Evolutionary conservation across 2,888 invertebrate genomes (phyloP).

Genomic region (Nasonovia ribisnigri): DNA sequence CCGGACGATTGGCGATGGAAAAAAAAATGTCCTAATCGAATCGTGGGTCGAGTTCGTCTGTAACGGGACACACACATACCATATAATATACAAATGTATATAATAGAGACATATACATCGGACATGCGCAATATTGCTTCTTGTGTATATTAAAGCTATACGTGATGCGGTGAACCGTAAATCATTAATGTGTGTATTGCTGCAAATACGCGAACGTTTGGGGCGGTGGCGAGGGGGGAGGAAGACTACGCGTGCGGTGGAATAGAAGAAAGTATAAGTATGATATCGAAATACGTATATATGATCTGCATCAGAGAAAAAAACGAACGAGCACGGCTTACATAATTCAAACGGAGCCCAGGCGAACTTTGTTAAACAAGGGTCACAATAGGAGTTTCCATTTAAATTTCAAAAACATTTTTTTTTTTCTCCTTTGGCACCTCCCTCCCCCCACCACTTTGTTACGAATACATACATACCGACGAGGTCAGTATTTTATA

Average conservation of each 20-base stretch:
- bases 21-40: conserved; percentile 2
- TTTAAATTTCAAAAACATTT: conserved; percentile 42
- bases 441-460: not conserved
- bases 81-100: not conserved
- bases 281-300: not conserved
- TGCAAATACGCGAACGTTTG: not conserved
- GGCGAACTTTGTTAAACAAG: conserved; percentile 47
- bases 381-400: conserved; percentile 46
- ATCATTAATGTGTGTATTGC: not conserved
- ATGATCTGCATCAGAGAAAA: not conserved
- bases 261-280: not conserved
- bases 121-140: conserved; percentile 1
- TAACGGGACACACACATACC: not conserved
- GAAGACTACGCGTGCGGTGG: not conserved
- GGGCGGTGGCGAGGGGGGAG: not conserved
- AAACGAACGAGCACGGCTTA: not conserved
- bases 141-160: not conserved
- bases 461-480: not conserved
- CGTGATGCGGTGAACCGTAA: not conserved
- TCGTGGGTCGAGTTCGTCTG: not conserved
- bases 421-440: not conserved
- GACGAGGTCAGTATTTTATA: conserved; percentile 54
- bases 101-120: not conserved
- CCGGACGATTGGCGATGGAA: not conserved
- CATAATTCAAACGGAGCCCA: conserved; percentile 44